Conservation (phyloP, 1,140 invertebrate genomes). For the Calephelis nemesis region DNA sequence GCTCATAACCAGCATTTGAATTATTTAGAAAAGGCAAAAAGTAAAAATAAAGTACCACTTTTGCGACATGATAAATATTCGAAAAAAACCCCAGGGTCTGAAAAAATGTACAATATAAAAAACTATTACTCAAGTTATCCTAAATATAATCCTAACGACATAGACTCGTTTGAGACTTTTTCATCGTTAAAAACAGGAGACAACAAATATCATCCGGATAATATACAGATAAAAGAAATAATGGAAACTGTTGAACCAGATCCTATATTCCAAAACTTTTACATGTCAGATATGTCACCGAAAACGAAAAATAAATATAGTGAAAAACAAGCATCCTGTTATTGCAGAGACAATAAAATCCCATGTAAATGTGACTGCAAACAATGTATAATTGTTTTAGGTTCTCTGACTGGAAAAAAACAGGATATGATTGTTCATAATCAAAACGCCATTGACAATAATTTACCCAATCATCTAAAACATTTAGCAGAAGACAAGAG, state of each 20-base stretch:
- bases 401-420: constrained; percentile 23
- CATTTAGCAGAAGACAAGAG: constrained; percentile 22
- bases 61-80: constrained; percentile 51
- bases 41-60: constrained; percentile 63
- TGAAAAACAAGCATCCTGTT: constrained; percentile 36
- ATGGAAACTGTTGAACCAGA: not conserved
- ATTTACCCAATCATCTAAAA: constrained; percentile 16
- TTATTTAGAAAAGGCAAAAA: constrained; percentile 52
- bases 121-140: constrained; percentile 25
- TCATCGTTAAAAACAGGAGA: not conserved
- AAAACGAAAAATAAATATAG: constrained; percentile 15
- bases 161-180: constrained; percentile 1
- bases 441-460: constrained; percentile 6
- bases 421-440: constrained; percentile 6
- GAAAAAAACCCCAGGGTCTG: constrained; percentile 41
- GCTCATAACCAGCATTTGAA: constrained; percentile 55
- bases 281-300: not conserved
- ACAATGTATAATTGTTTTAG: constrained; percentile 46
- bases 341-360: constrained; percentile 49
- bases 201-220: not conserved
- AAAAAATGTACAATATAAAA: constrained; percentile 32
- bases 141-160: constrained; percentile 21
- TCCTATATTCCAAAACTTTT: not conserved
- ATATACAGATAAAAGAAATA: constrained; percentile 2
- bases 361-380: constrained; percentile 59